Evolutionary conservation across 23 tunicate species (phyloP).

Genomic region (Trididemnum miniatum): DNA sequence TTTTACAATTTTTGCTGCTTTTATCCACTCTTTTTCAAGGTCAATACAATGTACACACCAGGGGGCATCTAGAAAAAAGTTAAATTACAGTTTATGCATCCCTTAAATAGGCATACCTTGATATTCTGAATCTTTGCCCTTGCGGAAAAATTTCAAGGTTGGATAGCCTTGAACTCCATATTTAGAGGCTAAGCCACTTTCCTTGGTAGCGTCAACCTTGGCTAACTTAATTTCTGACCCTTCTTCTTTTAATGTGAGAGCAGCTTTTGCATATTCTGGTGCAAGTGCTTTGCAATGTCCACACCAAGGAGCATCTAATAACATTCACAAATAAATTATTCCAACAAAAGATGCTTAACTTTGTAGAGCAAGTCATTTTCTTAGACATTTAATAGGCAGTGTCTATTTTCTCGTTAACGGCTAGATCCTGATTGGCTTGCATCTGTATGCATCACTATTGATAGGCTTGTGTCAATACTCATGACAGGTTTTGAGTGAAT

Average conservation of each 20-base stretch:
- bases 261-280: conserved; percentile 98
- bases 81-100: no score
- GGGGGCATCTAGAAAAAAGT: conserved; percentile 63
- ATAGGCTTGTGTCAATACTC: no score
- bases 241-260: conserved; percentile 39
- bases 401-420: no score
- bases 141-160: conserved; percentile 91
- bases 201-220: conserved; percentile 95
- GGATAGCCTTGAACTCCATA: conserved; percentile 95
- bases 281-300: conserved; percentile 99
- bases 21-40: conserved; percentile 56
- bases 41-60: conserved; percentile 93
- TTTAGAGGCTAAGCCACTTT: conserved; percentile 52
- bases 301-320: conserved; percentile 99
- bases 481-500: no score
- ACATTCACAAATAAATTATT: no score
- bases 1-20: conserved; percentile 46
- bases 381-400: no score
- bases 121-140: conserved; percentile 72
- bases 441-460: no score
- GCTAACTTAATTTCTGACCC: conserved; percentile 59
- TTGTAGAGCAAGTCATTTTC: not conserved
- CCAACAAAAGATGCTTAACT: not conserved
- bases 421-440: no score
- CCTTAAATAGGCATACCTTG: conserved; percentile 44